Evolutionary conservation across 1,140 invertebrate genomes (phyloP).

Genomic region (Akabosia matsudoensis): DNA sequence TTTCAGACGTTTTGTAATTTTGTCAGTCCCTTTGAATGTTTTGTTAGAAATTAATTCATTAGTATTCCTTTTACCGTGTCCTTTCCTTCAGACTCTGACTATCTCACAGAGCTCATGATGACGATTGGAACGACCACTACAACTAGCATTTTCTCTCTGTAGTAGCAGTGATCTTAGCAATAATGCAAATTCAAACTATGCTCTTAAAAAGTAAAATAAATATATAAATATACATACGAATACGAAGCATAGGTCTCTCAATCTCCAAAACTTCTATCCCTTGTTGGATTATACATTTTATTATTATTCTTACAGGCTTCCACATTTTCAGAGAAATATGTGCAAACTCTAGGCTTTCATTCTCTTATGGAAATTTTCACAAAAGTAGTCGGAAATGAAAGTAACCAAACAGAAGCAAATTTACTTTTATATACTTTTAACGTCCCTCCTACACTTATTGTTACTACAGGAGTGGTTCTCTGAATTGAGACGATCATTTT

Average conservation of each 20-base stretch:
- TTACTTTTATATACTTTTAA: background rate
- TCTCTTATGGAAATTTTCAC: conserved; percentile 8
- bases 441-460: background rate
- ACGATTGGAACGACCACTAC: background rate
- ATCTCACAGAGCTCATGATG: background rate
- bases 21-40: conserved; percentile 37
- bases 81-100: conserved; percentile 18
- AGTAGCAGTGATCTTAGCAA: no score
- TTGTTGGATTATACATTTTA: no score
- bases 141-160: no score
- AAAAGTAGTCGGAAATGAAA: conserved; percentile 21
- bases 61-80: conserved; percentile 35
- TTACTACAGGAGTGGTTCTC: background rate
- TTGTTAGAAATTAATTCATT: conserved; percentile 43
- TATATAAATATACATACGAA: background rate
- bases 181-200: background rate
- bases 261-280: no score
- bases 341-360: no score
- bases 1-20: conserved; percentile 34
- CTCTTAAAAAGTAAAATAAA: background rate
- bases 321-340: background rate
- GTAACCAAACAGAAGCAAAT: background rate
- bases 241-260: no score
- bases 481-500: background rate
- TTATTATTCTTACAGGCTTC: background rate